Percentiles rank a stretch among this genome's conserved stretches.
Conservation (phyloP, 2,113 vertebrate genomes). For the Gasterosteus aculeatus region DNA sequence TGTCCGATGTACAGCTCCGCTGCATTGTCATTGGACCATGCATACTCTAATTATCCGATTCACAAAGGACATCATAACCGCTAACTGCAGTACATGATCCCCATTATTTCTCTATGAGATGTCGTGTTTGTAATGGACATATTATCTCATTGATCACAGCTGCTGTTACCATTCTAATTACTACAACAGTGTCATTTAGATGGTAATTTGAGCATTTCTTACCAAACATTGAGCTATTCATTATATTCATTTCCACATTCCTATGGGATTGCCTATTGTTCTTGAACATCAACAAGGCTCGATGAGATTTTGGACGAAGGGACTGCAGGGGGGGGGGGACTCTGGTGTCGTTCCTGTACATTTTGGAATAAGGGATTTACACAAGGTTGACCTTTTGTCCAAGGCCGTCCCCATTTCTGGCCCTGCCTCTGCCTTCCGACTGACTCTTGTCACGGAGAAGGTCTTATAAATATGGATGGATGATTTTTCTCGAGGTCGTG, state of each 20-base stretch:
- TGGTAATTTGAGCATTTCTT: constrained; percentile 74
- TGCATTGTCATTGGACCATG: constrained; percentile 63
- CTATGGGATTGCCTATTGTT: constrained; percentile 57
- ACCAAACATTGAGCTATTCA: constrained; percentile 56
- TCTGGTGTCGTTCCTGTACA: constrained; percentile 21
- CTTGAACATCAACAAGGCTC: constrained; percentile 37
- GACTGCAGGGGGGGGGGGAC: not conserved
- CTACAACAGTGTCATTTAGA: constrained; percentile 71
- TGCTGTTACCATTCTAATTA: constrained; percentile 70
- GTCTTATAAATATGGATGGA: constrained; percentile 75
- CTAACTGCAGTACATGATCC: constrained; percentile 70
- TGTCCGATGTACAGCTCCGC: constrained; percentile 50
- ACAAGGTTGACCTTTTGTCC: constrained; percentile 62
- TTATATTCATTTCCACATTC: constrained; percentile 49
- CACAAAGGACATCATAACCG: constrained; percentile 66
- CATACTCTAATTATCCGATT: constrained; percentile 68
- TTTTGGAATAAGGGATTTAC: constrained; percentile 49
- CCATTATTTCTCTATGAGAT: constrained; percentile 73
- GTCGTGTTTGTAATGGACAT: constrained; percentile 75
- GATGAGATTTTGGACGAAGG: constrained; percentile 43
- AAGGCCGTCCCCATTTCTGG: constrained; percentile 42
- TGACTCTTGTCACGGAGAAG: constrained; percentile 58
- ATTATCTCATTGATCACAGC: constrained; percentile 77
- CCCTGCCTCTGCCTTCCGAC: constrained; percentile 33
- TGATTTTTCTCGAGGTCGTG: constrained; percentile 50